Evolutionary conservation across 2,113 vertebrate species (phyloP), one percentile per base, ranked within the genome.

Genomic region (Trogon melanurus): DNA sequence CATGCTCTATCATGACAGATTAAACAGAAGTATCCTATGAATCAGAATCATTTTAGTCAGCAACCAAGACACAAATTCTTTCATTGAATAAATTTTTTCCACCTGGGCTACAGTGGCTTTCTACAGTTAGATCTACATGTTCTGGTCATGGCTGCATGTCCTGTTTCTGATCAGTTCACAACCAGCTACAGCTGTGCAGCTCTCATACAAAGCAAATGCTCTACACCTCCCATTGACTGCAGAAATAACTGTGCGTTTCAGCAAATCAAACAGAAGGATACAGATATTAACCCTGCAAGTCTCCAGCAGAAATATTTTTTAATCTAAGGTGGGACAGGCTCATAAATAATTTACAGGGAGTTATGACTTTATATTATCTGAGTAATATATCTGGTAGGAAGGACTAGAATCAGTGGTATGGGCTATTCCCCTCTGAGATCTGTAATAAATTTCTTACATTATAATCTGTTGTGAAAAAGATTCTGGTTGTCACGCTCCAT

Each of bases 301-400:
- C 30, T 74, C 34, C 72, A 85, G 70, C 20, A 72, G 78, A 94
- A 91, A 81, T 75, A 81, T 86, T 93, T 84, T 90, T 85, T 91
- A 92, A 95, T 91, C 89, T 75, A 81, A 93, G 76, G 83, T 93
- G 67, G 57, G 71, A 89, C 58, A 91, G 58, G 58, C 88, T 79
- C 54, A 89, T 92, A 93, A 96, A 96, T 95, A 91, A 95, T 96
- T 96, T 91, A 92, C 18, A 91, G 67, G 78, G 67, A 92, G 73
- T 94, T 94, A 94, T 61, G 87, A 70, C 19, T 89, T 93, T 60
- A 61, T 82, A 94, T 91, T 56, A 94, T 88, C 94, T 88, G 45
- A 73, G 88, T 94, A 88, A 50, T 71, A 88, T 79, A 95, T 62
- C 88, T 73, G 22, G 11, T 58, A 91, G n/a, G 41, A 74, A 73